These are phyloP conservation scores for Suricata suricatta DNA, from an alignment of 2,113 vertebrate species.

Conservation along the genomic window DNA sequence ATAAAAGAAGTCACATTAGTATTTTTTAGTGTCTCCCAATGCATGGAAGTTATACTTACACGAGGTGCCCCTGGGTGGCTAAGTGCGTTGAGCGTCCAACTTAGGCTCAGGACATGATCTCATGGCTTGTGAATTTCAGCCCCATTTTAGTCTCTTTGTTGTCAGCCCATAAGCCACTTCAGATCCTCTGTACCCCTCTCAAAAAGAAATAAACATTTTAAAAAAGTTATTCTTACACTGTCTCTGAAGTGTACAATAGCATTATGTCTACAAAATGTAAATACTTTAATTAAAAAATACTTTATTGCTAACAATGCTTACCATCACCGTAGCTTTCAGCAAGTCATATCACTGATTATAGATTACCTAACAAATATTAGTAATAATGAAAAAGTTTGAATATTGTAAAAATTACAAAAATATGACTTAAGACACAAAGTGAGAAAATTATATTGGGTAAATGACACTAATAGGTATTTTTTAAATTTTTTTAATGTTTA, in stretches of 20 bases:
- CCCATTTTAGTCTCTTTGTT: too few relatives aligned
- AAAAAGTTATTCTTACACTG: not conserved
- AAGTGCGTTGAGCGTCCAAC: too few relatives aligned
- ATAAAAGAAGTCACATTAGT: not conserved
- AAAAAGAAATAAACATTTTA: too few relatives aligned
- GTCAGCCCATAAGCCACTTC: too few relatives aligned
- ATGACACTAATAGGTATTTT: not conserved
- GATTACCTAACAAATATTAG: not conserved
- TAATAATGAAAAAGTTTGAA: not conserved
- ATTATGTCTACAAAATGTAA: not conserved
- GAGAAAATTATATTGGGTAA: not conserved
- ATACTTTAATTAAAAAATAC: not conserved
- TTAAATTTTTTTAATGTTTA: too few relatives aligned
- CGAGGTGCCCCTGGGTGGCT: not conserved
- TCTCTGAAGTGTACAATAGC: not conserved
- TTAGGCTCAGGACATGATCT: too few relatives aligned
- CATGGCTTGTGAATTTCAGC: too few relatives aligned
- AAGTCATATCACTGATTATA: not conserved
- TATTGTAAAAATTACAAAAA: not conserved
- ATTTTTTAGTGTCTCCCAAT: not conserved
- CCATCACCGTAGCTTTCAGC: not conserved
- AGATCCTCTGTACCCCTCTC: too few relatives aligned
- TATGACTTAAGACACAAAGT: not conserved
- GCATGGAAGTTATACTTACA: not conserved
- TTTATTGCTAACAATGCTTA: not conserved